phyloP scores from a whole-genome alignment of 2,113 vertebrate species.

The Gopherus evgoodei region DNA sequence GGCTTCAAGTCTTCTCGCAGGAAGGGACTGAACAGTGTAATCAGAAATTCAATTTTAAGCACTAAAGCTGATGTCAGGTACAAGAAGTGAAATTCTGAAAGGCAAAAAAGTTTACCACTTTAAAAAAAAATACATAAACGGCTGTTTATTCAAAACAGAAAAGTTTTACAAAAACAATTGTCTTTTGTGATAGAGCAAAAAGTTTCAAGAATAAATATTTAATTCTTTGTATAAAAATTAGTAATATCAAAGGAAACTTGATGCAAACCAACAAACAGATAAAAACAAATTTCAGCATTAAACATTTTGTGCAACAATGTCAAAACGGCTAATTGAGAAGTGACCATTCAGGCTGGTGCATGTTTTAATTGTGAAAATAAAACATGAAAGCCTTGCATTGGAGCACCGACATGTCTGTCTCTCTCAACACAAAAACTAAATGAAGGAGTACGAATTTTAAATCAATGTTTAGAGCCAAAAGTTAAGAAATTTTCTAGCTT shows the following conservation, averaged over 20 bases:
- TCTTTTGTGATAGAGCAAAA: slow-evolving; percentile 73
- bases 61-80: neutral
- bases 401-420: slow-evolving; percentile 62
- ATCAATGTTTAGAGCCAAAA: slow-evolving; percentile 47
- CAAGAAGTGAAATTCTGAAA: neutral
- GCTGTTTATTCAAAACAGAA: slow-evolving; percentile 81
- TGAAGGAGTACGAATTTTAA: slow-evolving; percentile 34
- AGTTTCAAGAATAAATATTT: slow-evolving; percentile 80
- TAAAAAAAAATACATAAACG: slow-evolving; percentile 57
- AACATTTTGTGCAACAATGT: slow-evolving; percentile 71
- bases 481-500: slow-evolving; percentile 56
- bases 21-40: too few relatives aligned
- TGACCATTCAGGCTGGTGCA: slow-evolving; percentile 62
- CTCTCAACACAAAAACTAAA: slow-evolving; percentile 52
- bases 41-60: neutral
- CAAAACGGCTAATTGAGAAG: slow-evolving; percentile 59
- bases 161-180: slow-evolving; percentile 73
- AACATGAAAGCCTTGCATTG: slow-evolving; percentile 65
- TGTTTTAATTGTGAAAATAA: slow-evolving; percentile 58
- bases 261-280: slow-evolving; percentile 75
- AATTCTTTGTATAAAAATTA: slow-evolving; percentile 79
- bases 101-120: neutral
- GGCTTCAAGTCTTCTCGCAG: neutral
- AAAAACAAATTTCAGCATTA: slow-evolving; percentile 72
- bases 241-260: slow-evolving; percentile 74